Percentiles rank a stretch among this genome's conserved stretches.
phyloP scores from a whole-genome alignment of 2,888 invertebrate species.

The Trichopoda pennipes region DNA sequence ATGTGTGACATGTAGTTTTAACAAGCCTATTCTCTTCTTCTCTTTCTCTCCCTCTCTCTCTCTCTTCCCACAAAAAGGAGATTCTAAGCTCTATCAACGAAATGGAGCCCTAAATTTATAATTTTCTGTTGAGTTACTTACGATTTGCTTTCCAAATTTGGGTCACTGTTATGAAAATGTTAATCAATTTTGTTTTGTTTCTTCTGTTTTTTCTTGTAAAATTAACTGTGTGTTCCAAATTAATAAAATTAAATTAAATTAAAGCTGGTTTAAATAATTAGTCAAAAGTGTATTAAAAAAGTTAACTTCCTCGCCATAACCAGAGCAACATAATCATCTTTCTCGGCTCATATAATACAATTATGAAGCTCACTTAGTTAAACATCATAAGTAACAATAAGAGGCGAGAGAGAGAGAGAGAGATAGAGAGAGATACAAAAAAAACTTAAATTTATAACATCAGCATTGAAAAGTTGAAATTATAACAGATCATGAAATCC shows the following conservation, averaged over 20 bases:
- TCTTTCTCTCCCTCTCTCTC: too few relatives aligned
- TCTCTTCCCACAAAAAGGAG: too few relatives aligned
- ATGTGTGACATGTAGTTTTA: too few relatives aligned
- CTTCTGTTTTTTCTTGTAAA: not conserved
- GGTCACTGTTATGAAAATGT: not conserved
- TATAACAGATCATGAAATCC: slow-evolving; percentile 56
- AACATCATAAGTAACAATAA: not conserved
- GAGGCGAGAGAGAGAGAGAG: too few relatives aligned
- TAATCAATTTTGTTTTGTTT: not conserved
- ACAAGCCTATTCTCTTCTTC: too few relatives aligned
- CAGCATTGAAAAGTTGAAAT: slow-evolving; percentile 30
- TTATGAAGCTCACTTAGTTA: slow-evolving; percentile 38
- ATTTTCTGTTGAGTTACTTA: too few relatives aligned
- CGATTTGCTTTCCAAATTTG: too few relatives aligned
- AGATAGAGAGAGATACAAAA: too few relatives aligned
- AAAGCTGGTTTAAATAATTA: slow-evolving; percentile 55
- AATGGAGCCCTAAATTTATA: too few relatives aligned
- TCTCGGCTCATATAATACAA: slow-evolving; percentile 60
- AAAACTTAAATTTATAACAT: slow-evolving; percentile 21
- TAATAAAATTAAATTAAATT: not conserved
- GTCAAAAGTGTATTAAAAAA: slow-evolving; percentile 15
- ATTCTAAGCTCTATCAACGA: too few relatives aligned
- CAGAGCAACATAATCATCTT: slow-evolving; percentile 36
- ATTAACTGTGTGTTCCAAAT: not conserved
- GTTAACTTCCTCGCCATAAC: slow-evolving; percentile 41